phyloP scores from a whole-genome alignment of 2,797 vertebrate genomes.

The Gobio occitaniae region DNA sequence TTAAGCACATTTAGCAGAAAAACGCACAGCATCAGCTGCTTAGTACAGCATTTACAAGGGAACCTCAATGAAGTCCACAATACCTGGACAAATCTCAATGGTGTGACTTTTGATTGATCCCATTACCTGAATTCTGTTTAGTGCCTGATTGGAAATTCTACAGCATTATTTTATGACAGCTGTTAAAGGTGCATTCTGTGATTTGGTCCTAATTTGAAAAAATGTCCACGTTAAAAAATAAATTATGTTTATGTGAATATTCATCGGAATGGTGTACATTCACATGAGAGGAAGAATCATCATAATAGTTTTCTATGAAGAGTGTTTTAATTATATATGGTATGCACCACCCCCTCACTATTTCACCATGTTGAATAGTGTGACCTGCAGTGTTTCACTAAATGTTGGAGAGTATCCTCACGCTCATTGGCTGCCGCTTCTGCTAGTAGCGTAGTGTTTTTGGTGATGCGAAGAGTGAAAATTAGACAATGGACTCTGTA shows the following conservation, averaged over 20 bases:
- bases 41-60: background rate
- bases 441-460: background rate
- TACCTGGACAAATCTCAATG: background rate
- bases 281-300: background rate
- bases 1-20: background rate
- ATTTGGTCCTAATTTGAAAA: background rate
- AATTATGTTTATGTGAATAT: background rate
- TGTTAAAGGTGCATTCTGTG: too few relatives aligned
- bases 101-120: too few relatives aligned
- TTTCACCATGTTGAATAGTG: background rate
- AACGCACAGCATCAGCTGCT: background rate
- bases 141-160: background rate
- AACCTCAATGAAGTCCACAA: background rate
- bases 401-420: background rate
- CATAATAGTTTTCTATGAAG: background rate
- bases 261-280: background rate
- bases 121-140: background rate
- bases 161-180: background rate
- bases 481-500: background rate
- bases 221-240: background rate
- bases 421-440: background rate
- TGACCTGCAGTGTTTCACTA: background rate
- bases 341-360: background rate
- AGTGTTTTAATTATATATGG: background rate
- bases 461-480: background rate